These are phyloP conservation scores for Habroteleia sp. DNA, from an alignment of 2,888 invertebrate genomes.

Conservation along the genomic window DNA sequence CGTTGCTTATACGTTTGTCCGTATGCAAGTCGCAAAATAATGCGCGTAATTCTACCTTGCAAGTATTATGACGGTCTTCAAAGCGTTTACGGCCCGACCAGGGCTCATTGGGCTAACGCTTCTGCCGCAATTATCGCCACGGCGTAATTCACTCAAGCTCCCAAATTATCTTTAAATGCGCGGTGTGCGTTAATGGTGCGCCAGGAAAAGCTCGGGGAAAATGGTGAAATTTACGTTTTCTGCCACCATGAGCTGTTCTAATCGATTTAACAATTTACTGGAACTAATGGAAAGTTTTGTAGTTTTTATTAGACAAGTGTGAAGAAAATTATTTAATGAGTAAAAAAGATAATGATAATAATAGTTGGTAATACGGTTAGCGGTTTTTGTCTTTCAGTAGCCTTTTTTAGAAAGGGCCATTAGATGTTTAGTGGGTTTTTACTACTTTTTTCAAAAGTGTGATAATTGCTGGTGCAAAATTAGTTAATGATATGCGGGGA, in stretches of 20 bases:
- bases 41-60: slow-evolving; percentile 60
- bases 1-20: slow-evolving; percentile 57
- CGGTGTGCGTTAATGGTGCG: slow-evolving; percentile 47
- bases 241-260: slow-evolving; percentile 33
- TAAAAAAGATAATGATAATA: slow-evolving; percentile 32
- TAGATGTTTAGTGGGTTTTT: slow-evolving; percentile 28
- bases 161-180: slow-evolving; percentile 65
- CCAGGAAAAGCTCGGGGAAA: slow-evolving; percentile 60
- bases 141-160: slow-evolving; percentile 65
- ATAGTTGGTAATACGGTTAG: slow-evolving; percentile 52
- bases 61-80: slow-evolving; percentile 59
- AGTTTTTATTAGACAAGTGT: slow-evolving; percentile 46
- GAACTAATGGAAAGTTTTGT: slow-evolving; percentile 56
- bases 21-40: slow-evolving; percentile 51
- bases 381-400: slow-evolving; percentile 16
- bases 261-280: slow-evolving; percentile 60
- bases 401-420: slow-evolving; percentile 11
- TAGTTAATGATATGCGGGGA: slow-evolving; percentile 32
- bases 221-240: slow-evolving; percentile 52
- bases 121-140: slow-evolving; percentile 63
- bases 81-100: slow-evolving; percentile 59
- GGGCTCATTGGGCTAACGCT: slow-evolving; percentile 53
- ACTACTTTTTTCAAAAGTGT: slow-evolving; percentile 47
- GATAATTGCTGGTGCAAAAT: slow-evolving; percentile 35
- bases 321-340: slow-evolving; percentile 57